Conservation (phyloP, 2,888 invertebrate species). For the Sarcophaga carnaria region DNA sequence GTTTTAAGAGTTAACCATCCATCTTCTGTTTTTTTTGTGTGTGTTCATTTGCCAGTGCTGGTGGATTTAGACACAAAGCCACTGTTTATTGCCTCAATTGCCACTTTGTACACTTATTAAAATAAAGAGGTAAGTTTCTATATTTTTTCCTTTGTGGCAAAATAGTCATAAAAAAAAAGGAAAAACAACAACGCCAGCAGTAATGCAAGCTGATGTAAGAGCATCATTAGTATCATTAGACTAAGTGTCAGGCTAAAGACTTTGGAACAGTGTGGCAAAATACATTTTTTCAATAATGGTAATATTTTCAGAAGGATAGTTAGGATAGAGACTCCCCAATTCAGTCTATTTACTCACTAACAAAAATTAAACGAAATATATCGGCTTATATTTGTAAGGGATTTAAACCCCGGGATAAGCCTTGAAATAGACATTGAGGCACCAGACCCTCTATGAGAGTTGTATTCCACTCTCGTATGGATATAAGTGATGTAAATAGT, state of each 20-base stretch:
- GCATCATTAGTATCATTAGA: conserved; percentile 1
- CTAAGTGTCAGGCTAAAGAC: neutral
- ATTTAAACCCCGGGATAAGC: too few species aligned
- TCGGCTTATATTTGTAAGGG: too few species aligned
- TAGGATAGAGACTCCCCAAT: too few species aligned
- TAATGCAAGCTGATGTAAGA: neutral
- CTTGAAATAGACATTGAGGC: too few species aligned
- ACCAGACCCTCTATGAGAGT: too few species aligned
- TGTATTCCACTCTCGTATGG: too few species aligned
- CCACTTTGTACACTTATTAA: conserved; percentile 30
- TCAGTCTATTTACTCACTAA: too few species aligned
- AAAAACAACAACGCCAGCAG: conserved; percentile 18
- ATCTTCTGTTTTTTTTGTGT: conserved; percentile 16
- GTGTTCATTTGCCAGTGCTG: neutral
- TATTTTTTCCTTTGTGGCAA: conserved; percentile 39
- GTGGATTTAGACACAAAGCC: conserved; percentile 26
- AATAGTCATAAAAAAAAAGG: conserved; percentile 49
- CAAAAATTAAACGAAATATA: too few species aligned
- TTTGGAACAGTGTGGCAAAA: neutral
- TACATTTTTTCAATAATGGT: too few species aligned
- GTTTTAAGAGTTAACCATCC: conserved; percentile 32
- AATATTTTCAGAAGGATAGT: too few species aligned
- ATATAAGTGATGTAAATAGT: too few species aligned
- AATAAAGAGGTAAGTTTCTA: conserved; percentile 61
- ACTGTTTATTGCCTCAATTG: neutral